These are phyloP conservation scores for Xylota segnis DNA, from an alignment of 2,888 invertebrate species.

Conservation along the genomic window DNA sequence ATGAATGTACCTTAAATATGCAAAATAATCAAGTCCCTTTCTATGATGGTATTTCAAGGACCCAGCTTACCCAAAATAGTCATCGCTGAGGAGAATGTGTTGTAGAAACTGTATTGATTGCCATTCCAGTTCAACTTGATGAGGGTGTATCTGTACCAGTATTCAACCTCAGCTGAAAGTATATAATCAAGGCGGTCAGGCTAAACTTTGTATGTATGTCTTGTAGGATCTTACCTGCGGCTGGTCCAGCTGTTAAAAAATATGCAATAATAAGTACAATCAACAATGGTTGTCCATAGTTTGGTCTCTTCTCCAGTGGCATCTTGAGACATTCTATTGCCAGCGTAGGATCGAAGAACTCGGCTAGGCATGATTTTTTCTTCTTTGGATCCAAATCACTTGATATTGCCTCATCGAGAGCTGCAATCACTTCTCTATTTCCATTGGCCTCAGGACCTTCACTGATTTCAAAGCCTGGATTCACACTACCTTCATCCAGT, in stretches of 20 bases:
- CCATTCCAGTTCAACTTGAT: conserved; percentile 83
- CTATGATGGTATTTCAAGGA: background rate
- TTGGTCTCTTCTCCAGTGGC: conserved; percentile 81
- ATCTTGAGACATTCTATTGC: conserved; percentile 82
- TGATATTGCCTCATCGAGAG: conserved; percentile 79
- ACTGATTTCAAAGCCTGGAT: conserved; percentile 80
- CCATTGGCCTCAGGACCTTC: conserved; percentile 78
- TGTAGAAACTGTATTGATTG: conserved; percentile 81
- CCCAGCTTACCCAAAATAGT: conserved; percentile 79
- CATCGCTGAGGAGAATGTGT: conserved; percentile 81
- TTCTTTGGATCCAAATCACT: conserved; percentile 67
- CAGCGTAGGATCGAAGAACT: conserved; percentile 83
- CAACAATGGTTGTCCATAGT: conserved; percentile 81
- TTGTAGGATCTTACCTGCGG: conserved; percentile 76
- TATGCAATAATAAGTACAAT: conserved; percentile 81
- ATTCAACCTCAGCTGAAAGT: conserved; percentile 81
- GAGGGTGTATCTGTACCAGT: conserved; percentile 82
- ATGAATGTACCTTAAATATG: conserved; percentile 82
- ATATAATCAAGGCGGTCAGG: background rate
- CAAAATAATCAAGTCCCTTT: conserved; percentile 16
- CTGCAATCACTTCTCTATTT: conserved; percentile 80
- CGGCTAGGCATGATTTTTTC: conserved; percentile 78
- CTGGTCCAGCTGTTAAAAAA: conserved; percentile 82
- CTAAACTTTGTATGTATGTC: background rate
- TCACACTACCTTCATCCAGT: conserved; percentile 78